These are phyloP conservation scores for Loripinus fragilis DNA, from an alignment of 2,888 invertebrate species.

Conservation along the genomic window DNA sequence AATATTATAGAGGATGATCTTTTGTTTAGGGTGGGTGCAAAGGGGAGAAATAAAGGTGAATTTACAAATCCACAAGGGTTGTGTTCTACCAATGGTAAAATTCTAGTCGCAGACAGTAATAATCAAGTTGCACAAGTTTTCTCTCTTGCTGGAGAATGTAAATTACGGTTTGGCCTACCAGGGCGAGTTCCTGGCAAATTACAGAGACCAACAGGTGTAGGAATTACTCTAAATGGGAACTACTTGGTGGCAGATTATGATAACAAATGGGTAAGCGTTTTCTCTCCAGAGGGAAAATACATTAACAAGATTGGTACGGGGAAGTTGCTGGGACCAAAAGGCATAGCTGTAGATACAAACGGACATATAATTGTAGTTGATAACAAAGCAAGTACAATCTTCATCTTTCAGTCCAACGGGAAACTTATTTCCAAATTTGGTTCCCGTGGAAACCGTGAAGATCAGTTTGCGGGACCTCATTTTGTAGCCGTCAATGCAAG, in stretches of 20 bases:
- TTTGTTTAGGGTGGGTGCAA: constrained; percentile 83
- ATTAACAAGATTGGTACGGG: constrained; percentile 84
- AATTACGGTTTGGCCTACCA: constrained; percentile 82
- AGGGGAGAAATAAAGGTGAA: constrained; percentile 85
- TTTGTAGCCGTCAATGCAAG: constrained; percentile 85
- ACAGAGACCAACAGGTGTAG: constrained; percentile 85
- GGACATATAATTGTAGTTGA: constrained; percentile 85
- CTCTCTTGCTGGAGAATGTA: constrained; percentile 83
- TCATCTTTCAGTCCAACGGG: constrained; percentile 84
- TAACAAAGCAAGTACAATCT: constrained; percentile 85
- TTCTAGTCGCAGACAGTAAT: constrained; percentile 85
- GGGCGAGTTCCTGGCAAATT: constrained; percentile 85
- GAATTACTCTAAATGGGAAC: constrained; percentile 84
- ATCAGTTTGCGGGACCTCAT: constrained; percentile 86
- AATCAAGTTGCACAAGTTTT: constrained; percentile 84
- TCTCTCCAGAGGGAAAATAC: constrained; percentile 84
- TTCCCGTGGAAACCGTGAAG: constrained; percentile 84
- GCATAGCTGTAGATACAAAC: constrained; percentile 84
- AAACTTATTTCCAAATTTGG: constrained; percentile 84
- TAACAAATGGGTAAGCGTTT: constrained; percentile 85
- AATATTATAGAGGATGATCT: constrained; percentile 84
- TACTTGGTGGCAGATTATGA: constrained; percentile 85
- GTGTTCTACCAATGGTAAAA: constrained; percentile 82
- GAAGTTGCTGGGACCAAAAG: constrained; percentile 85
- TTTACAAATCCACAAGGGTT: constrained; percentile 86